Conservation (phyloP, 2,797 vertebrate species). For the Amblyopsis hoosieri region DNA sequence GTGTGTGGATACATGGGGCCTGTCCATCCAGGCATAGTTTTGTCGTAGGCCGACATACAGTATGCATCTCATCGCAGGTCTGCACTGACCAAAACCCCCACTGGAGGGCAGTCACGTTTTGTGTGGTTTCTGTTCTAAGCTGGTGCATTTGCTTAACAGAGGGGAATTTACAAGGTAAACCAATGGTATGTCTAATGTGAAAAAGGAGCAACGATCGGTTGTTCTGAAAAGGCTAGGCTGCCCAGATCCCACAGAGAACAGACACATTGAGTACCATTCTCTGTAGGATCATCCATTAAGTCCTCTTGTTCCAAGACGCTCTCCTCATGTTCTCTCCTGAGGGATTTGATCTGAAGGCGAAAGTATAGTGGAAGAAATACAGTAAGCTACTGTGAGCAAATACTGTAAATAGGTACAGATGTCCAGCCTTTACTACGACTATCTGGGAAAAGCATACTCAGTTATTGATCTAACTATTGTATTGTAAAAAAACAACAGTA, state of each 20-base stretch:
- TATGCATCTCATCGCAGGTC: background rate
- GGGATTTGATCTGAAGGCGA: conserved; percentile 64
- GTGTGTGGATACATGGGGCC: background rate
- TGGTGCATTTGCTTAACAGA: background rate
- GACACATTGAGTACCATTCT: conserved; percentile 54
- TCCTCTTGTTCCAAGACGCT: conserved; percentile 55
- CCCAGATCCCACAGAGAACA: conserved; percentile 16
- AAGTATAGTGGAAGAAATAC: conserved; percentile 3
- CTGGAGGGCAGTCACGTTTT: conserved; percentile 45
- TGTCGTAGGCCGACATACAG: background rate
- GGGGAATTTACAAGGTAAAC: conserved; percentile 2
- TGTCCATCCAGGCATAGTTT: background rate
- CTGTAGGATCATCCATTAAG: conserved; percentile 58
- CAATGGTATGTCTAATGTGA: conserved; percentile 1
- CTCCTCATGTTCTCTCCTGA: conserved; percentile 55
- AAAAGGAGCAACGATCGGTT: conserved; percentile 9
- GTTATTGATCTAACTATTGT: no score
- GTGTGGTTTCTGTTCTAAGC: background rate
- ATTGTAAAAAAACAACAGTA: no score
- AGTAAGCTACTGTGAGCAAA: background rate
- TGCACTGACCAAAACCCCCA: conserved; percentile 41
- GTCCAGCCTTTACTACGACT: background rate
- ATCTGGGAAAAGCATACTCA: no score
- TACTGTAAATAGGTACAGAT: background rate
- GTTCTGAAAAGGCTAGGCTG: conserved; percentile 17